Evolutionary conservation across 2,797 vertebrate genomes (phyloP), one percentile per base, ranked within the genome.

Genomic region (Lagorchestes hirsutus): DNA sequence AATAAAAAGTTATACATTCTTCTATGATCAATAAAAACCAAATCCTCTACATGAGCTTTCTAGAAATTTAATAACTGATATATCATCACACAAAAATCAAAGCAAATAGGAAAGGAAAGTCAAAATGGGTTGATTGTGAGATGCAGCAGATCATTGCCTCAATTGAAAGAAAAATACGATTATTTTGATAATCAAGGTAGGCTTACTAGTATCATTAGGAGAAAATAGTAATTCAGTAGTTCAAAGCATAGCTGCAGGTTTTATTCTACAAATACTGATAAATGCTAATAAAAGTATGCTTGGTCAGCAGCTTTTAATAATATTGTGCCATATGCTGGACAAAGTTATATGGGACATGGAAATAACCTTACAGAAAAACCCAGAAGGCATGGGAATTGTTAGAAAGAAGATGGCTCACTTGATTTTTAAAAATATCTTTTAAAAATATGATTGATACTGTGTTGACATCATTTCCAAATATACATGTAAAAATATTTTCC

Each of bases 401-500:
- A 67, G 31, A 67, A 11, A n/a, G 27, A 46, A 24, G n/a, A 46
- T 82, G 14, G 16, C 18, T 82, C 67, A 74, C 46, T 82, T 74
- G 34, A 74, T 74, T 18, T 67, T 62, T 31, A 0, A 62, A 62
- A 62, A 67, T 67, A 67, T 67, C 4, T 67, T 67, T 27, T 40
- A 92, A 34, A 62, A 62, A 62, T 62, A 62, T 54, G 40, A 4
- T 55, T 59, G 62, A 54, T 91, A 57, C 0, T 52, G 4, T 90
- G n/a, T 55, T 90, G 55, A 34, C n/a, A 93, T 92, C 54, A n/a
- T 87, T 67, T 93, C 54, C 93, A 94, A 91, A 96, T 50, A 9
- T 56, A 95, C n/a, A n/a, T 34, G 22, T 74, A 2, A 95, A 18
- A 91, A 93, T 40, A 18, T 91, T 93, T 94, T 95, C 90, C 95